Base-by-base conservation (phyloP, 1,140 invertebrate species). In the Wiebesia pumilae region DNA sequence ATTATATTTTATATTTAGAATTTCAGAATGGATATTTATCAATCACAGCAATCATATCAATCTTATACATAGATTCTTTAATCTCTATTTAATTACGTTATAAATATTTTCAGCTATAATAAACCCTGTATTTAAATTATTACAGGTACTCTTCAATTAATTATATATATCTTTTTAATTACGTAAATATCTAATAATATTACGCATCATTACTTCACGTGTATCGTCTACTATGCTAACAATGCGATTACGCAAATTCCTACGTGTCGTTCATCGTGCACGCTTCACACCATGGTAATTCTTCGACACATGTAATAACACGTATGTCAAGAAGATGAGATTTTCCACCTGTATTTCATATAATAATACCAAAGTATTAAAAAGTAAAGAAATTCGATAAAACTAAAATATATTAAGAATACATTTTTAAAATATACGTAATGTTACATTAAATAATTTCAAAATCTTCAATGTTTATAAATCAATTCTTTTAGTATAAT, bases 231-330 rank as follows among this genome's bases (percentile, higher is more conserved):
- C 54, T 38, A 80, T 30, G 33, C 24, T 43, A 40, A 81, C 79
- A 65, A 81, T 81, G n/a, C 35, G 62, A 81, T 81, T 81, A 81
- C 79, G 38, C 40, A 40, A 81, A 81, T 43, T 67, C 24, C 58
- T 24, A 43, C 38, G 24, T 14, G 62, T 43, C 10, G 30, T 78
- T 78, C 12, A 3, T 30, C 47, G 27, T n/a, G 2, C 30, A 54
- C n/a, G 33, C 30, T 79, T 79, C 77, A 40, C 21, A n/a, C 35
- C 4, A 16, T 78, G 27, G 30, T 78, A 78, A 78, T 78, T 78
- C 40, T 78, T 78, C 1, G 19, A 21, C 71, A 40, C 19, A 40
- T 27, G 12, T 40, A 73, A 73, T 40, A 40, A 40, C 10, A 19
- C 16, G 67, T 30, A 35, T 9, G 33, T 40, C 71, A 43, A 16